Conservation (phyloP, 2,113 vertebrate species). For the Apaloderma vittatum region DNA sequence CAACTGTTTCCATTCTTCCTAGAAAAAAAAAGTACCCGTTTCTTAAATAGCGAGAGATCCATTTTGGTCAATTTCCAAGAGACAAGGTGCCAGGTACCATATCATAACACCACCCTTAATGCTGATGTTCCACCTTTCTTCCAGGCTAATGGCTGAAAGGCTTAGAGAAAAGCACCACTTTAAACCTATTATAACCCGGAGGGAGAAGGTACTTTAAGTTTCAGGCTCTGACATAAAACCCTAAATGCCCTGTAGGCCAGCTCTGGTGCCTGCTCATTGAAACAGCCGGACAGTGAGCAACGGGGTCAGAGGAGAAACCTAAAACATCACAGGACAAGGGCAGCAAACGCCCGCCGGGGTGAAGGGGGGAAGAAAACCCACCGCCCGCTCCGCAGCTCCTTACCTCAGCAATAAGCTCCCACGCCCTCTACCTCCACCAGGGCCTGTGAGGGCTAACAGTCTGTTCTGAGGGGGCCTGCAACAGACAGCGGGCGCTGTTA, state of each 20-base stretch:
- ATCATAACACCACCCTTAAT: fast-evolving
- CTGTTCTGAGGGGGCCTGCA: slow-evolving; percentile 91
- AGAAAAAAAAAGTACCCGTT: not conserved
- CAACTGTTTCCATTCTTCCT: not conserved
- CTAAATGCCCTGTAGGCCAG: fast-evolving
- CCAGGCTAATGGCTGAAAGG: not conserved
- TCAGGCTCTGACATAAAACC: not conserved
- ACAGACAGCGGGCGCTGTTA: not conserved
- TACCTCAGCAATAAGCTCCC: slow-evolving; percentile 95
- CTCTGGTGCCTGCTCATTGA: not conserved
- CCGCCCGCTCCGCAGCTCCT: fast-evolving
- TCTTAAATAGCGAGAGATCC: not conserved
- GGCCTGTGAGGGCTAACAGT: slow-evolving; percentile 90
- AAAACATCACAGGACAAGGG: fast-evolving
- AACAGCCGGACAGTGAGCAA: too few relatives aligned
- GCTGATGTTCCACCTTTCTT: not conserved
- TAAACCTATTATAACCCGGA: not conserved
- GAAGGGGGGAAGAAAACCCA: fast-evolving
- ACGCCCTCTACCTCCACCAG: slow-evolving; percentile 97
- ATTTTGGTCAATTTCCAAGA: not conserved
- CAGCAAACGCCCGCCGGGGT: fast-evolving
- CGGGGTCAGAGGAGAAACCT: fast-evolving
- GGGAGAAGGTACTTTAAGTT: fast-evolving
- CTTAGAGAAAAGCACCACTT: not conserved
- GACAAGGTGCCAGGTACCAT: not conserved